Evolutionary conservation across 1,140 invertebrate species (phyloP), one percentile per base, ranked within the genome.

Genomic region (Megalopta genalis): DNA sequence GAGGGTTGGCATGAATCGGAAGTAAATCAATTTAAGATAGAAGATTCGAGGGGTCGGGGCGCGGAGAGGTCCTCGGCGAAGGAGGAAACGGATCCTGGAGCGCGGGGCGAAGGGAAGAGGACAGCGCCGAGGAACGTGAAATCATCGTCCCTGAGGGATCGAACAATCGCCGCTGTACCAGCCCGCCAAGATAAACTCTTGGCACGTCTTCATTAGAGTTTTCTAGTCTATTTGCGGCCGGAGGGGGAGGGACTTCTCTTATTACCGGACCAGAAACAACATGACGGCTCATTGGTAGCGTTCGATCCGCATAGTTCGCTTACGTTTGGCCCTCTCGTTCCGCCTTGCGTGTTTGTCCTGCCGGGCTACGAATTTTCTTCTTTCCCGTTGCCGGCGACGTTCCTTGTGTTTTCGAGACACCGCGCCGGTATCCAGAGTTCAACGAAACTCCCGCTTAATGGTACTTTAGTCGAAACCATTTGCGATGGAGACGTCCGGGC

Each of bases 171-270:
- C 76, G 73, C 57, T 74, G 66, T 77, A 87, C 49, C 71, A 65
- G 67, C 80, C 76, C 76, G n/a, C 79, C 69, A 88, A 88, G 87
- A 88, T 88, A 88, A 88, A 88, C 87, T 86, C 81, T 82, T 85
- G 77, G 80, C 80, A 83, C 85, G 87, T 87, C 87, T 88, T 88
- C 87, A 88, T 88, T 88, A 88, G 87, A 88, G 87, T 85, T 86
- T 87, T 82, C 83, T 81, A 77, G 79, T 85, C 79, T 88, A 86
- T 88, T 88, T 86, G 78, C 84, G 85, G 67, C 60, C 68, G 23
- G 10, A 65, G 71, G 63, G 39, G 63, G 42, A 64, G 12, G 12
- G 62, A 70, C 49, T 70, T 73, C 70, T 81, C 80, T 88, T 88
- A 88, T 88, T 88, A 82, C 82, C 46, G 60, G 69, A 54, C 63